A percentile compares a stretch with the other conserved stretches of the same genome.
Conservation (phyloP, 2,797 vertebrate genomes). For the Ptychadena robeensis region DNA sequence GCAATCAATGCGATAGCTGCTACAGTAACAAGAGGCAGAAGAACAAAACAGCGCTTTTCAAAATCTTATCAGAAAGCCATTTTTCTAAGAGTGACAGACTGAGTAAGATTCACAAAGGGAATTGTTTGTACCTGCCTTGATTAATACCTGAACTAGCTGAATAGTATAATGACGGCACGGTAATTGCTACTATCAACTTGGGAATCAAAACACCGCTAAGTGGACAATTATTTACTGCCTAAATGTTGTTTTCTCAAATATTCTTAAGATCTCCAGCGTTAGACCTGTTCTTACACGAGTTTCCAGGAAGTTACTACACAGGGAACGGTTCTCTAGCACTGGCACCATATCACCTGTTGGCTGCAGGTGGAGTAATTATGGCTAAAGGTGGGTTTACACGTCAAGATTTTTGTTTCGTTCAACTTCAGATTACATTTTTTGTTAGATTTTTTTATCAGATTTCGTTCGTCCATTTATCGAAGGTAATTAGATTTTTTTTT, state of each 20-base stretch:
- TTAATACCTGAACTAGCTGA: conserved; percentile 34
- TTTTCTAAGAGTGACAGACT: conserved; percentile 17
- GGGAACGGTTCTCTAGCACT: no score
- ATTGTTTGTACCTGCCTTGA: conserved; percentile 53
- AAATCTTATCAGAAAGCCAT: conserved; percentile 16
- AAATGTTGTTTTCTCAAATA: conserved; percentile 49
- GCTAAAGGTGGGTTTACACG: no score
- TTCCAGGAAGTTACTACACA: background rate
- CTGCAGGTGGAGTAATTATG: no score
- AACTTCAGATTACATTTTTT: no score
- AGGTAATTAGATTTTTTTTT: no score
- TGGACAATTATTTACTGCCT: conserved; percentile 49
- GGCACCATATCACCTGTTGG: no score
- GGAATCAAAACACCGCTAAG: conserved; percentile 46
- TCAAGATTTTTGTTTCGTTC: no score
- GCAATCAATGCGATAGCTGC: conserved; percentile 57
- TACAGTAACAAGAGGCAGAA: conserved; percentile 53
- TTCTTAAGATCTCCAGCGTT: conserved; percentile 19
- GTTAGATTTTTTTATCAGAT: no score
- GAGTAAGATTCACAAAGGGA: conserved; percentile 27
- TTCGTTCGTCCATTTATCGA: no score
- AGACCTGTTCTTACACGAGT: background rate
- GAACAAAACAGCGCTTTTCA: conserved; percentile 8
- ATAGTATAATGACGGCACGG: conserved; percentile 42
- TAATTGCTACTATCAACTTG: conserved; percentile 32